Conservation (phyloP, 2,797 vertebrate genomes). For the Steatocranus sp. region DNA sequence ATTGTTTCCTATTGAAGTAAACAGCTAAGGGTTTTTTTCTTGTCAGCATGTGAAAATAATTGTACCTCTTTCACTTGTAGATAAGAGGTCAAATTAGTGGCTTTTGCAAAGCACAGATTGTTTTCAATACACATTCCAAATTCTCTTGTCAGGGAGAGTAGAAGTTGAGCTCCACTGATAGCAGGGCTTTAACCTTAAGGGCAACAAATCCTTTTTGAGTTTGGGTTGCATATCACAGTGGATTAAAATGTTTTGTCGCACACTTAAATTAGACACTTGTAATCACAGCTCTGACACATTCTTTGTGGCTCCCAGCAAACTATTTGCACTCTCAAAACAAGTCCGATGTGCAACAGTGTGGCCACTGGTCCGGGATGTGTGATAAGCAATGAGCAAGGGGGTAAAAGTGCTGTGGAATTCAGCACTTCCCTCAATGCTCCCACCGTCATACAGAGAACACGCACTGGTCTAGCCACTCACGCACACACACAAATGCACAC, state of each 20-base stretch:
- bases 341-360: background rate
- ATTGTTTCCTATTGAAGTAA: background rate
- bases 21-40: background rate
- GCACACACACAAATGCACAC: conserved; percentile 18
- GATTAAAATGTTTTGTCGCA: conserved; percentile 46
- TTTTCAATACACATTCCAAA: conserved; percentile 43
- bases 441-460: conserved; percentile 24
- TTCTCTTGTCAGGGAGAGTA: conserved; percentile 54
- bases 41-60: conserved; percentile 25
- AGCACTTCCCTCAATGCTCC: conserved; percentile 28
- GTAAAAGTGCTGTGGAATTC: conserved; percentile 38
- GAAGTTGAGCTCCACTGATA: conserved; percentile 26
- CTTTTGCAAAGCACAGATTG: conserved; percentile 14
- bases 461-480: conserved; percentile 4
- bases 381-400: conserved; percentile 35
- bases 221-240: conserved; percentile 31
- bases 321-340: conserved; percentile 45
- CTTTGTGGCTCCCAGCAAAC: conserved; percentile 6
- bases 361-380: conserved; percentile 19
- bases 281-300: conserved; percentile 38
- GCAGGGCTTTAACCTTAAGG: conserved; percentile 44
- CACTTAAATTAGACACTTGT: conserved; percentile 52
- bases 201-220: conserved; percentile 23
- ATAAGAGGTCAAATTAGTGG: conserved; percentile 50
- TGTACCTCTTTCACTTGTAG: conserved; percentile 24